A percentile compares a stretch with the other conserved stretches of the same genome.
Evolutionary conservation across 2,888 invertebrate species (phyloP).

Genomic region (Cephus sareptanus): DNA sequence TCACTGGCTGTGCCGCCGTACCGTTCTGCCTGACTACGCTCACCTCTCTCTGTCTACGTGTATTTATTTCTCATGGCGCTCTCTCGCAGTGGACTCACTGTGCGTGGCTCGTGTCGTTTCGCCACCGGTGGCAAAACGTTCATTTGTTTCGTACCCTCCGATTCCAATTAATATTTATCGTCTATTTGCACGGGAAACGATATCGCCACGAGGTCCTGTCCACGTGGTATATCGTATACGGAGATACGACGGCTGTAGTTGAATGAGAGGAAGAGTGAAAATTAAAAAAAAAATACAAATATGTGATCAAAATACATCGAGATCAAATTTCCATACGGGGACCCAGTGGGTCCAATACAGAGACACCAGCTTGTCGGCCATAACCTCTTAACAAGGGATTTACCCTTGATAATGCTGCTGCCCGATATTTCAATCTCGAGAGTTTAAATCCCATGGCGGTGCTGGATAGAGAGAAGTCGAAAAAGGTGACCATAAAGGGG

Average conservation of each 20-base stretch:
- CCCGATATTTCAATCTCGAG: slow-evolving; percentile 15
- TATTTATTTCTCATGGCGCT: background rate
- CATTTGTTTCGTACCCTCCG: slow-evolving; percentile 45
- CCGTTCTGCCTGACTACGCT: slow-evolving; percentile 34
- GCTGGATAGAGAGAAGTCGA: background rate
- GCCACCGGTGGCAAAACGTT: slow-evolving; percentile 38
- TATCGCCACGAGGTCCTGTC: background rate
- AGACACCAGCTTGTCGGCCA: background rate
- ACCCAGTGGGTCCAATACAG: background rate
- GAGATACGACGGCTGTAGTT: background rate
- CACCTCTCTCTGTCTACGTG: slow-evolving; percentile 9
- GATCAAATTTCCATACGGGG: background rate
- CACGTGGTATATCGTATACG: background rate
- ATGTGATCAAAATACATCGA: background rate
- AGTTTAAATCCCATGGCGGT: slow-evolving; percentile 1
- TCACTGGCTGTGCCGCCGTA: slow-evolving; percentile 46
- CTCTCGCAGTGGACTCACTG: background rate
- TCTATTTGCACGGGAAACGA: slow-evolving; percentile 33
- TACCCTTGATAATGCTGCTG: background rate
- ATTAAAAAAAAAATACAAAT: background rate
- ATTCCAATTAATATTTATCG: slow-evolving; percentile 50
- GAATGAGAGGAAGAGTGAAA: background rate
- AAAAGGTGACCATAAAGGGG: slow-evolving; percentile 10
- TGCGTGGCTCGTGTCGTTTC: slow-evolving; percentile 37
- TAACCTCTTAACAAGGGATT: background rate